phyloP scores from a whole-genome alignment of 2,888 invertebrate genomes.

The Andrena trimmerana region DNA sequence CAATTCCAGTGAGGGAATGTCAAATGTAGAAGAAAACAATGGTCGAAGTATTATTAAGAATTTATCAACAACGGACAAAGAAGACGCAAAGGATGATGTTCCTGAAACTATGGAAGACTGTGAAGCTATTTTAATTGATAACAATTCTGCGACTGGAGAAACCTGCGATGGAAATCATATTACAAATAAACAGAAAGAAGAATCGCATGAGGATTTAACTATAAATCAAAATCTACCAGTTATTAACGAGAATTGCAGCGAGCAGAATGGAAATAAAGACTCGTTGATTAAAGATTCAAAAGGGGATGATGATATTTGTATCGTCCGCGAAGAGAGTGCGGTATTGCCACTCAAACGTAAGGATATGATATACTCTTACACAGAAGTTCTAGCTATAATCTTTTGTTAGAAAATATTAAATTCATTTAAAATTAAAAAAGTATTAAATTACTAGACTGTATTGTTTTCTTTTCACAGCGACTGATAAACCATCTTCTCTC shows the following conservation, averaged over 20 bases:
- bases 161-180: neutral
- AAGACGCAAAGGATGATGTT: neutral
- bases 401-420: neutral
- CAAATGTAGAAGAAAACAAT: slow-evolving; percentile 1
- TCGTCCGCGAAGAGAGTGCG: neutral
- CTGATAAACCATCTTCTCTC: slow-evolving; percentile 59
- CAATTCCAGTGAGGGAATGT: neutral
- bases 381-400: neutral
- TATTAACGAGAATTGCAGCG: neutral
- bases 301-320: slow-evolving; percentile 3
- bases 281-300: neutral
- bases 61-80: neutral
- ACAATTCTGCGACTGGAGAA: neutral
- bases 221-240: neutral
- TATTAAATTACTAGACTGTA: neutral
- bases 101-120: neutral
- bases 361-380: neutral
- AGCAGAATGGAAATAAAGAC: neutral
- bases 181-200: neutral
- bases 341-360: slow-evolving; percentile 12
- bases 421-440: no score
- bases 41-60: neutral
- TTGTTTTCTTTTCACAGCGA: slow-evolving; percentile 29
- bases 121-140: slow-evolving; percentile 1
- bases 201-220: neutral